Evolutionary conservation across 2,113 vertebrate genomes (phyloP), one percentile per base, ranked within the genome.

Genomic region (Hypanus sabinus): DNA sequence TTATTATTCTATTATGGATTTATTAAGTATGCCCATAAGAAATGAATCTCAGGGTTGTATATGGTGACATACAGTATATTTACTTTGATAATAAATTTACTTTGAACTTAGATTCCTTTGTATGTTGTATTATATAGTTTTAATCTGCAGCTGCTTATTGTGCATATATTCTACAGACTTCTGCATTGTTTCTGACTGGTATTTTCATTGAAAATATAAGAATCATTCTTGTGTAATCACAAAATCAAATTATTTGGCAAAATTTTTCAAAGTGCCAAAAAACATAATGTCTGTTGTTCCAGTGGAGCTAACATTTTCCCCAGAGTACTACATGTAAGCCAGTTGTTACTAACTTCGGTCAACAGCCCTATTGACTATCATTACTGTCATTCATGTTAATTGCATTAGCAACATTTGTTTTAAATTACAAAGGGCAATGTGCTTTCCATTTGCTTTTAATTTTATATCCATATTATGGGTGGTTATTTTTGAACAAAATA

Each of bases 91-190:
- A 46, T 46, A 46, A 46, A 46, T 46, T 46, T 46, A 46, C 46
- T 46, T 46, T 46, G 46, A 46, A 46, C 46, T 46, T 46, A 46
- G 46, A 46, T 46, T 46, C 46, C 24, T 11, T 62, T 93, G 91
- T 73, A 70, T 55, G 38, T 20, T 91, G 10, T 30, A 57, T 27
- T 87, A 73, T 73, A 55, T 93, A 22, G 68, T 3, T 93, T 10
- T 46, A 55, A 73, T 93, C 9, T 93, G 68, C 62, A 36, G 60
- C 91, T 73, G 70, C 73, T 93, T 22, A 27, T 70, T 93, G 91
- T 93, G 91, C 68, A 93, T 55, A 38, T 93, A 93, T 93, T 93
- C n/a, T 93, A 27, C 91, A 93, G 70, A 75, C 91, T 93, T 93
- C 68, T 38, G 88, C 65, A 73, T 36, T 73, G 27, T 93, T 93